Base-by-base conservation (phyloP, 2,113 vertebrate species). In the Dicentrarchus labrax region DNA sequence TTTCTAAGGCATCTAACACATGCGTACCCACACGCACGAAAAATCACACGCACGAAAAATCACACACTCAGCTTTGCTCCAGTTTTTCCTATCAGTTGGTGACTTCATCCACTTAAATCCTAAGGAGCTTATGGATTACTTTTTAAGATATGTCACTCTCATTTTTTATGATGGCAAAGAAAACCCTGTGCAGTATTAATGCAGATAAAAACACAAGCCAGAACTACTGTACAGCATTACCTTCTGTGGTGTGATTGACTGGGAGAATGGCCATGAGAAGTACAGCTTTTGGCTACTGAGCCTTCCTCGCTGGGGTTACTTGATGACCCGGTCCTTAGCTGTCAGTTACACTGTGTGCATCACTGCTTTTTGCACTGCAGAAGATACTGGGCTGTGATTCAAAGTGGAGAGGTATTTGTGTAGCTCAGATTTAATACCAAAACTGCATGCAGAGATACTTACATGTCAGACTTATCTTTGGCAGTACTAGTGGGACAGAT, bases 241-340 rank as follows among this genome's bases (percentile, higher is more conserved):
- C 43, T 21, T 66, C 7, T 53, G 39, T 59, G 65, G 43, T 48
- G 66, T 54, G 75, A 78, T 57, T 56, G 69, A 86, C 65, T 50
- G 38, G 6, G 38, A 36, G 30, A 47, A 45, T 21, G 30, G 57
- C 24, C 72, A 47, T 67, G 47, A 82, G 69, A 24, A 69, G 54
- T 68, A 86, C 69, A 76, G 64, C 56, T 70, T 57, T 61, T 39
- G 41, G 74, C 77, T 70, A 50, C 59, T 47, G 56, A 30, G 51
- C 22, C 53, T 21, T 59, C 66, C 54, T 74, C 15, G 0, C 24
- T 69, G 11, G 59, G 67, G 11, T 59, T 36, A 64, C 57, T 56
- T 47, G 65, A 84, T 83, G 77, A 85, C 74, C 70, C 41, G n/a
- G 75, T 56, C 53, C 82, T 70, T 47, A 48, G 72, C 82, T 90